Evolutionary conservation across 2,888 invertebrate genomes (phyloP).

Genomic region (Pegoplata infirma): DNA sequence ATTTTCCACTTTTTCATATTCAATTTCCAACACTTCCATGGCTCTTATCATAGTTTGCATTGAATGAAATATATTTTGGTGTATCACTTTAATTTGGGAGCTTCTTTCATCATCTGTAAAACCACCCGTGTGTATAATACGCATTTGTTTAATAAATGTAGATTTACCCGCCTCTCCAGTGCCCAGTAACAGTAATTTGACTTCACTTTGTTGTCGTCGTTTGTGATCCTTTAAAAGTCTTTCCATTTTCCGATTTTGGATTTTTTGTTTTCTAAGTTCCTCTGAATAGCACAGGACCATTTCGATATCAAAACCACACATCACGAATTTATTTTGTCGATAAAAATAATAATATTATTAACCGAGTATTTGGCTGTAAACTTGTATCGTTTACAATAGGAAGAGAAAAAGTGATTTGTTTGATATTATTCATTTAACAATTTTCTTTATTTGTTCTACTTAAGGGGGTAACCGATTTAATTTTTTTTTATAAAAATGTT

Average conservation of each 20-base stretch:
- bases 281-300: conserved; percentile 6
- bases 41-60: conserved; percentile 45
- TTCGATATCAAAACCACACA: background rate
- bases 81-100: conserved; percentile 31
- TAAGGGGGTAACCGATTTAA: no score
- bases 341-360: no score
- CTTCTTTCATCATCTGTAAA: conserved; percentile 27
- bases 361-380: no score
- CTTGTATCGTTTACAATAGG: no score
- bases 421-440: no score
- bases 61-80: conserved; percentile 44
- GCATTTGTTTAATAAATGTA: conserved; percentile 57
- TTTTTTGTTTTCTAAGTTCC: background rate
- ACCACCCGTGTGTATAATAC: conserved; percentile 45
- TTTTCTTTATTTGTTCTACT: no score
- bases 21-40: conserved; percentile 42
- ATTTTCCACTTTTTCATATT: conserved; percentile 38
- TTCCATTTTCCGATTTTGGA: conserved; percentile 12
- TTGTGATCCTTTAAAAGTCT: conserved; percentile 22
- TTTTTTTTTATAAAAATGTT: no score
- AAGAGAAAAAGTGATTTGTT: no score
- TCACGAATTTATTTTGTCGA: no score
- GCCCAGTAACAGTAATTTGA: conserved; percentile 48
- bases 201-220: conserved; percentile 35
- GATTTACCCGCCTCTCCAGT: conserved; percentile 56